A percentile compares a stretch with the other conserved stretches of the same genome.
Evolutionary conservation across 2,797 vertebrate genomes (phyloP).

Genomic region (Aeoliscus strigatus): DNA sequence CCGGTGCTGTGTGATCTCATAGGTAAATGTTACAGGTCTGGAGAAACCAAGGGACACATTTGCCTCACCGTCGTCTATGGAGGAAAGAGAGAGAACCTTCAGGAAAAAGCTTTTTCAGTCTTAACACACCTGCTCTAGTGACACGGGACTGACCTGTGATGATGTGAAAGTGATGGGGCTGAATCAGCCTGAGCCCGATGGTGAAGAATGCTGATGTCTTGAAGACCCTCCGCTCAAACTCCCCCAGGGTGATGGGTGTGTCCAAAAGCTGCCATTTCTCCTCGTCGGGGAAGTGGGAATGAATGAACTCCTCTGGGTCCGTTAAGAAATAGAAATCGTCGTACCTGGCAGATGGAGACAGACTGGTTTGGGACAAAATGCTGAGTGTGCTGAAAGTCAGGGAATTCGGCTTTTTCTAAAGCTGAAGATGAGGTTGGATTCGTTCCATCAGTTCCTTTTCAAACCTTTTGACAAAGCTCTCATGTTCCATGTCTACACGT

Average conservation of each 20-base stretch:
- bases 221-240: conserved; percentile 77
- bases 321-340: conserved; percentile 83
- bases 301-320: conserved; percentile 77
- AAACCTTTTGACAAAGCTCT: conserved; percentile 77
- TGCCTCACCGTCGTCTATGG: conserved; percentile 74
- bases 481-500: conserved; percentile 68
- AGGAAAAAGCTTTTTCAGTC: too few relatives aligned
- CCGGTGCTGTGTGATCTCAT: conserved; percentile 74
- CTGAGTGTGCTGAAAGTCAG: background rate
- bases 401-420: too few relatives aligned
- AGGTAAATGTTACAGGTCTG: conserved; percentile 69
- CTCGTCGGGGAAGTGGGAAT: conserved; percentile 78
- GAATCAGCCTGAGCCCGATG: conserved; percentile 70
- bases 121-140: too few relatives aligned
- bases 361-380: too few relatives aligned
- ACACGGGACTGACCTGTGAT: conserved; percentile 72
- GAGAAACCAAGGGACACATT: conserved; percentile 68
- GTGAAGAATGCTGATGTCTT: conserved; percentile 80
- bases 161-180: conserved; percentile 71
- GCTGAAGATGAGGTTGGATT: too few relatives aligned
- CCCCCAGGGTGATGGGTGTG: conserved; percentile 49
- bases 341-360: conserved; percentile 62
- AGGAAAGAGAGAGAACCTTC: conserved; percentile 4
- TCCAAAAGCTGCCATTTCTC: conserved; percentile 80
- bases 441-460: background rate